Conservation (phyloP, 1,140 invertebrate genomes). For the Neuroterus valhalla region DNA sequence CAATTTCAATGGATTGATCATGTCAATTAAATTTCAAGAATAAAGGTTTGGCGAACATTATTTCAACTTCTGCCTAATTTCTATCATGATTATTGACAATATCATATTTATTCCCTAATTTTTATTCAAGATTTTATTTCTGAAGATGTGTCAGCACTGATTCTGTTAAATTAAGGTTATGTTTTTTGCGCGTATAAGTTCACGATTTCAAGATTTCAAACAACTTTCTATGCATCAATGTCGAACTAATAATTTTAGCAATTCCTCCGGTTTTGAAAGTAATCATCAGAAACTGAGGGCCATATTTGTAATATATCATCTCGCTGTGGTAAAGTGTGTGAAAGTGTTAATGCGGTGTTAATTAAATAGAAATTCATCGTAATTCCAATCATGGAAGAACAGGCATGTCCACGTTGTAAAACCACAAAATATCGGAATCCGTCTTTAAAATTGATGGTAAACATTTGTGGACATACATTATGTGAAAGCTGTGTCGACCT, state of each 20-base stretch:
- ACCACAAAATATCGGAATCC: slow-evolving; percentile 99
- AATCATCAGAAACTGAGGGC: background rate
- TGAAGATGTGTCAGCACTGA: background rate
- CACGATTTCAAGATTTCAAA: background rate
- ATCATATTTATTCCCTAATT: too few relatives aligned
- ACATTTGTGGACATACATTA: slow-evolving; percentile 97
- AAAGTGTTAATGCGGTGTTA: too few relatives aligned
- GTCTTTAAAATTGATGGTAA: slow-evolving; percentile 97
- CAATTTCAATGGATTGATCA: too few relatives aligned
- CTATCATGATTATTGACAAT: too few relatives aligned
- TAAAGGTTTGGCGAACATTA: too few relatives aligned
- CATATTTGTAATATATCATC: too few relatives aligned
- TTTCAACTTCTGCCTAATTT: too few relatives aligned
- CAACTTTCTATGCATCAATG: background rate
- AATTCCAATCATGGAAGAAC: slow-evolving; percentile 83
- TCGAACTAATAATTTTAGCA: background rate
- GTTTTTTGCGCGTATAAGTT: background rate
- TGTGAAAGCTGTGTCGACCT: slow-evolving; percentile 98
- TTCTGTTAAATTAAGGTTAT: background rate
- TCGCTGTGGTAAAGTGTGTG: too few relatives aligned
- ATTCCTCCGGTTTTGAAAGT: background rate
- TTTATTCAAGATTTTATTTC: background rate
- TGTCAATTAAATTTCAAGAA: too few relatives aligned
- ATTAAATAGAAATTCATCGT: too few relatives aligned
- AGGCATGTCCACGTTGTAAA: slow-evolving; percentile 97